phyloP scores from a whole-genome alignment of 2,888 invertebrate species.

The Apoda limacodes region DNA sequence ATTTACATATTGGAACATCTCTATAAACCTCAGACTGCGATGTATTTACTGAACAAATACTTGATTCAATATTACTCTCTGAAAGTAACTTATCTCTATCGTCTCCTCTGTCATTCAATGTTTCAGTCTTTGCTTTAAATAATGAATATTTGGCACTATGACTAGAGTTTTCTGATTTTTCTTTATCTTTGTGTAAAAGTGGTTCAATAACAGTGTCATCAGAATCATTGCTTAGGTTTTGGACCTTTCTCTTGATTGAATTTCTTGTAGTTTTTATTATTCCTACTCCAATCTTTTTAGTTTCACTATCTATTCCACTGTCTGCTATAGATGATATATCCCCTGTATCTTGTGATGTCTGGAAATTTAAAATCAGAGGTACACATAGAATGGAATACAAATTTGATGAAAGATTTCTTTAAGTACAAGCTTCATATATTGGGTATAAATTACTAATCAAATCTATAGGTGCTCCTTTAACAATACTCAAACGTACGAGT shows the following conservation, averaged over 20 bases:
- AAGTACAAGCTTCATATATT: no score
- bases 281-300: slow-evolving; percentile 48
- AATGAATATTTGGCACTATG: slow-evolving; percentile 53
- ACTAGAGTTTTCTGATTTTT: slow-evolving; percentile 31
- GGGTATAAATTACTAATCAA: no score
- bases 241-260: slow-evolving; percentile 50
- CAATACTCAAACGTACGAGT: no score
- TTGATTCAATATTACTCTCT: slow-evolving; percentile 25
- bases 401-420: no score
- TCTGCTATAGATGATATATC: slow-evolving; percentile 44
- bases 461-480: no score
- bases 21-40: slow-evolving; percentile 25
- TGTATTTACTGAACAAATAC: slow-evolving; percentile 20
- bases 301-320: slow-evolving; percentile 53
- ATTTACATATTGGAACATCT: slow-evolving; percentile 24
- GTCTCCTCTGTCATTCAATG: slow-evolving; percentile 27
- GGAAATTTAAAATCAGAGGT: slow-evolving; percentile 28
- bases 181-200: slow-evolving; percentile 45
- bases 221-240: slow-evolving; percentile 43
- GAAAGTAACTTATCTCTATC: slow-evolving; percentile 30
- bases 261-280: slow-evolving; percentile 57
- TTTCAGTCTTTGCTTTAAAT: slow-evolving; percentile 52
- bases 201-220: slow-evolving; percentile 58
- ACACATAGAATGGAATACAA: no score
- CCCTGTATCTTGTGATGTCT: slow-evolving; percentile 57